Conservation (phyloP, 2,797 vertebrate genomes). For the Danio choprae region DNA sequence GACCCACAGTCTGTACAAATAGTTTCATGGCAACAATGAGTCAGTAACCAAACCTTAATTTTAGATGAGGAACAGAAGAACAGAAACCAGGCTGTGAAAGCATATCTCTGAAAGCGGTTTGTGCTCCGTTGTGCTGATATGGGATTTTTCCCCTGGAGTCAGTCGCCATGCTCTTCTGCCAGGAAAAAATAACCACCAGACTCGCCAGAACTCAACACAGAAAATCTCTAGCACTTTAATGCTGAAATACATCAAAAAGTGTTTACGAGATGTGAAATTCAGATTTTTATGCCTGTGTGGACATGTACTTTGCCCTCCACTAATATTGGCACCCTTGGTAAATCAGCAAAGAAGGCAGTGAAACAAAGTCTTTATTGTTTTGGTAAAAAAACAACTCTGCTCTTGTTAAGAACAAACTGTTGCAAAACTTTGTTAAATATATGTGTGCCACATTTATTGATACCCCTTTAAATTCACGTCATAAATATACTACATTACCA, state of each 20-base stretch:
- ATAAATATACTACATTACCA: no score
- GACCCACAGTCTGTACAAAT: not conserved
- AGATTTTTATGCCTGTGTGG: not conserved
- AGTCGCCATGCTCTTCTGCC: conserved; percentile 47
- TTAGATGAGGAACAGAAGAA: conserved; percentile 31
- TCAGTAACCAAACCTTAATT: conserved; percentile 40
- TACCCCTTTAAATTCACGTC: no score
- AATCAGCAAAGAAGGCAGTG: no score
- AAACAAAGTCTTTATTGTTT: no score
- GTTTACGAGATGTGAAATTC: not conserved
- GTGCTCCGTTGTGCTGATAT: conserved; percentile 54
- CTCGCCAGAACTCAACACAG: conserved; percentile 20
- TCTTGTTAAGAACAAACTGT: no score
- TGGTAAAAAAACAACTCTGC: no score
- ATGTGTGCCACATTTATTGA: no score
- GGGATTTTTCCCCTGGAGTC: conserved; percentile 59
- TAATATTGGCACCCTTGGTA: no score
- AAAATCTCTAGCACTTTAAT: not conserved
- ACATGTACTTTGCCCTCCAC: no score
- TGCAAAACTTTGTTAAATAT: no score
- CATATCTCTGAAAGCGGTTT: conserved; percentile 41
- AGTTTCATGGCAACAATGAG: conserved; percentile 38
- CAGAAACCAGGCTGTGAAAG: conserved; percentile 39
- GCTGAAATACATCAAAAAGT: not conserved
- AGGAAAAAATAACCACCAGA: conserved; percentile 59